phyloP scores from a whole-genome alignment of 2,888 invertebrate genomes.

The Odontocerum albicorne region DNA sequence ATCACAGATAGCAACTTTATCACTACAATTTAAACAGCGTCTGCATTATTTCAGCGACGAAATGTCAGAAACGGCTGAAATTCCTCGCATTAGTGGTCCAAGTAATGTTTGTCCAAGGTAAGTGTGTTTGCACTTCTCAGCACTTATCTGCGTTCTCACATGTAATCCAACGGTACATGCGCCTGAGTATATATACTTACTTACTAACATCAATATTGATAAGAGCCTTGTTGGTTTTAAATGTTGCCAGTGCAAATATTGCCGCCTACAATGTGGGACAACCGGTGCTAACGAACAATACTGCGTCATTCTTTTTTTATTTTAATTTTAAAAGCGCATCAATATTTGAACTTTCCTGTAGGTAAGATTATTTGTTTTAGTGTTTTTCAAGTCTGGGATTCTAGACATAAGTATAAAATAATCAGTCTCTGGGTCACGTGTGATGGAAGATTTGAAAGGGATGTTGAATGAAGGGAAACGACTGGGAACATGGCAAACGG shows the following conservation, averaged over 20 bases:
- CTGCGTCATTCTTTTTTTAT: too few species aligned
- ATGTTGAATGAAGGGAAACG: too few species aligned
- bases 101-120: conserved; percentile 2
- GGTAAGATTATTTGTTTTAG: too few species aligned
- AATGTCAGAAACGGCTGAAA: not conserved
- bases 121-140: conserved; percentile 1
- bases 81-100: not conserved
- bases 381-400: too few species aligned
- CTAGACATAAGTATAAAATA: too few species aligned
- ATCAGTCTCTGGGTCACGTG: too few species aligned
- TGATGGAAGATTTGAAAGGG: too few species aligned
- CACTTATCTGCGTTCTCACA: conserved; percentile 6
- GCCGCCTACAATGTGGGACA: conserved; percentile 4
- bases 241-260: conserved; percentile 9
- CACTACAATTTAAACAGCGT: too few species aligned
- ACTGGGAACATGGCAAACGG: too few species aligned
- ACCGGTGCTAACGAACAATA: not conserved
- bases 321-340: too few species aligned
- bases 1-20: too few species aligned
- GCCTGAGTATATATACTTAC: not conserved
- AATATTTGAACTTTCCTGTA: too few species aligned
- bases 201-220: conserved; percentile 7
- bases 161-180: not conserved
- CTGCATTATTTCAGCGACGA: not conserved
- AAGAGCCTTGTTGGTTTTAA: conserved; percentile 7